Percentiles rank a stretch among this genome's conserved stretches.
Evolutionary conservation across 2,888 invertebrate genomes (phyloP).

Genomic region (Artemia sinica): DNA sequence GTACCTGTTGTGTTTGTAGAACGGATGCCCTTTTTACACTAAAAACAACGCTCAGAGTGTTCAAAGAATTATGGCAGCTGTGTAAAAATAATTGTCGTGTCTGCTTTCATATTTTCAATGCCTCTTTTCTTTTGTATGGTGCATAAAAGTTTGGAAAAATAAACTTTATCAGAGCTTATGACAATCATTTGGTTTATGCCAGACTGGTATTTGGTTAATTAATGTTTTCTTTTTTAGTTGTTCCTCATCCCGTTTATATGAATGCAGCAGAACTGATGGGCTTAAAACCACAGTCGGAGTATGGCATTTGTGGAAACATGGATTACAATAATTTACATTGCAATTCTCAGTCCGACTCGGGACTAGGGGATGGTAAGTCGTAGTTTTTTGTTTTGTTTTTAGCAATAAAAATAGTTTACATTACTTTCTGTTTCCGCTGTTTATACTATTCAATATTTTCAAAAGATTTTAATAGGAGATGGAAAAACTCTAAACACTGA

Average conservation of each 20-base stretch:
- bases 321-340: background rate
- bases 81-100: background rate
- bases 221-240: constrained; percentile 26
- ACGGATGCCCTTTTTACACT: constrained; percentile 28
- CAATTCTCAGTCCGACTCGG: background rate
- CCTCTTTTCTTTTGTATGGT: constrained; percentile 62
- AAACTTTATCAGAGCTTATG: too few species aligned
- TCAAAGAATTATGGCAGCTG: background rate
- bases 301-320: background rate
- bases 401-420: too few species aligned
- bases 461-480: too few species aligned
- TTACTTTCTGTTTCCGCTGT: too few species aligned
- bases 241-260: constrained; percentile 62
- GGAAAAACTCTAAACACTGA: too few species aligned
- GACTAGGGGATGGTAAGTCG: background rate
- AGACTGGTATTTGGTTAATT: too few species aligned
- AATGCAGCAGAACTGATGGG: constrained; percentile 77
- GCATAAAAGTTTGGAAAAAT: too few species aligned
- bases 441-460: too few species aligned
- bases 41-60: background rate
- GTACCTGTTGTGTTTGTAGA: constrained; percentile 30
- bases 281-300: constrained; percentile 35
- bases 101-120: constrained; percentile 27
- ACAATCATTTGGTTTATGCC: too few species aligned
- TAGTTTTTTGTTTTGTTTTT: too few species aligned